These are phyloP conservation scores for Scatophagus argus DNA, from an alignment of 2,113 vertebrate genomes.

Conservation along the genomic window DNA sequence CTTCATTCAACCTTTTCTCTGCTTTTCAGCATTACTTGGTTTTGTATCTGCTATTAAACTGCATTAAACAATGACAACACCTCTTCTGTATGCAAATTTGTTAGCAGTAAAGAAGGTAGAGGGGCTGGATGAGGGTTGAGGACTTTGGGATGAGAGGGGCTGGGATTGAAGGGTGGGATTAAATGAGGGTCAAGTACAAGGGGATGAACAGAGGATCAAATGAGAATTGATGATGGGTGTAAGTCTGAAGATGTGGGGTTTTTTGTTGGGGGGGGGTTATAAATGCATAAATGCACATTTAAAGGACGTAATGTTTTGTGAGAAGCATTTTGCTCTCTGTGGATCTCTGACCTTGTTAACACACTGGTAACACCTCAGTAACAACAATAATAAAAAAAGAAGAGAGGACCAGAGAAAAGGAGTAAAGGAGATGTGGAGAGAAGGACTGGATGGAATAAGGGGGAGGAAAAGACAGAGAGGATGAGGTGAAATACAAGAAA, in stretches of 20 bases:
- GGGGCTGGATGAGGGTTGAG: not conserved
- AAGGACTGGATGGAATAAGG: not conserved
- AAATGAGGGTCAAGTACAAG: constrained; percentile 6
- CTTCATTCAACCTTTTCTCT: not conserved
- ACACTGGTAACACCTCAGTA: not conserved
- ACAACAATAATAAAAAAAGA: not conserved
- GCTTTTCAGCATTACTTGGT: not conserved
- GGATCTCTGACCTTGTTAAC: constrained; percentile 26
- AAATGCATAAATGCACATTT: not conserved
- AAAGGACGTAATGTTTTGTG: too few relatives aligned
- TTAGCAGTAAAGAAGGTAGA: not conserved
- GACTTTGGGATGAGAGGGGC: not conserved
- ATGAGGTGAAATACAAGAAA: constrained; percentile 19
- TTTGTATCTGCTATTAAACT: not conserved
- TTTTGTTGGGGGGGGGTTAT: not conserved
- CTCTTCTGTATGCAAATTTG: not conserved
- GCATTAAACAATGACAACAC: not conserved
- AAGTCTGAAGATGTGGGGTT: not conserved
- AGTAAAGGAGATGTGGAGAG: not conserved
- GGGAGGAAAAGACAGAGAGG: not conserved
- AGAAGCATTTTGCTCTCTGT: constrained; percentile 1
- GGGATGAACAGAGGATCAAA: constrained; percentile 24
- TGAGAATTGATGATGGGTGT: constrained; percentile 1
- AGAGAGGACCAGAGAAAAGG: not conserved
- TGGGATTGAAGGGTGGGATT: constrained; percentile 25